Conservation (phyloP, 2,797 vertebrate species). For the Urophycis tenuis region DNA sequence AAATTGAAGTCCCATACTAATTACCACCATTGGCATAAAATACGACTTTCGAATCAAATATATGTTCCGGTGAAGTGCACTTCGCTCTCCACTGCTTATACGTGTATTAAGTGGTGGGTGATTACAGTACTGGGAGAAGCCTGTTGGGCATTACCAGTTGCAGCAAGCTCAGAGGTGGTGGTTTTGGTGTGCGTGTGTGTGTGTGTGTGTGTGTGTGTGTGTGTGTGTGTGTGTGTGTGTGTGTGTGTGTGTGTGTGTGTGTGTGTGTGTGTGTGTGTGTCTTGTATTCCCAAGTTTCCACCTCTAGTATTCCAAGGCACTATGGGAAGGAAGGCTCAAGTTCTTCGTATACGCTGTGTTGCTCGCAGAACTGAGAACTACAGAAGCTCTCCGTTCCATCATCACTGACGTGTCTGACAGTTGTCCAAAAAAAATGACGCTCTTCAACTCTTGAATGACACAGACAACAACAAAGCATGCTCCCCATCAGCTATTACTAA, state of each 20-base stretch:
- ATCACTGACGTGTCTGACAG: not conserved
- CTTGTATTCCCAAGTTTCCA: not conserved
- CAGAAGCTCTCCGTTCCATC: not conserved
- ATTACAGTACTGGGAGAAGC: too few species aligned
- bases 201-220: too few species aligned
- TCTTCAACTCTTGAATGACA: not conserved
- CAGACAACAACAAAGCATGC: too few species aligned
- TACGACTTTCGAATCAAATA: not conserved
- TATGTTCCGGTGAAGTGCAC: not conserved
- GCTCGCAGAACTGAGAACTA: too few species aligned
- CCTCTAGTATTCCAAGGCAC: not conserved
- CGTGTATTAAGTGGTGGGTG: too few species aligned
- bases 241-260: not conserved
- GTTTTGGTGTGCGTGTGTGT: too few species aligned
- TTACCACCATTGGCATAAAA: not conserved
- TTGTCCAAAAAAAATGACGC: not conserved
- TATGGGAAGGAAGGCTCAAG: not conserved
- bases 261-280: not conserved
- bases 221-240: too few species aligned
- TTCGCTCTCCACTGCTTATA: too few species aligned
- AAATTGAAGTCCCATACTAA: not conserved
- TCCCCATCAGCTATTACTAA: too few species aligned
- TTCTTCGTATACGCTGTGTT: too few species aligned
- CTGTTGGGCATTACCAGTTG: too few species aligned
- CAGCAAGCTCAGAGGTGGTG: too few species aligned